These are phyloP conservation scores for Lamprologus lemairii DNA, from an alignment of 2,113 vertebrate genomes.

Conservation along the genomic window DNA sequence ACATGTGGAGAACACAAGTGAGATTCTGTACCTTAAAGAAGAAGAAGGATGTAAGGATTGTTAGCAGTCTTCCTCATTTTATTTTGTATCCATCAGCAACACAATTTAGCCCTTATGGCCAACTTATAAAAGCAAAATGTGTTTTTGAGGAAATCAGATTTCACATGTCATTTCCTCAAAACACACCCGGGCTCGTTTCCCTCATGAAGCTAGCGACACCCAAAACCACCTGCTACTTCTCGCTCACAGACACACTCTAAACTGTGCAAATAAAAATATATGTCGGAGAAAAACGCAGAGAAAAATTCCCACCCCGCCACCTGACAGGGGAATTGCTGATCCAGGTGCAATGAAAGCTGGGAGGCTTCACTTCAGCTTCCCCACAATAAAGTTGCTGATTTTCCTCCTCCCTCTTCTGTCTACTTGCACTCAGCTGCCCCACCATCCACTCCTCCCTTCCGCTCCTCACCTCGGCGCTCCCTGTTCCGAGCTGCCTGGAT, in stretches of 20 bases:
- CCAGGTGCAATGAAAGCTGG: constrained; percentile 22
- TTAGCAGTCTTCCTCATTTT: neutral
- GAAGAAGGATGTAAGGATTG: neutral
- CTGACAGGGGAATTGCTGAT: constrained; percentile 27
- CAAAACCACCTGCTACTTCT: constrained; percentile 46
- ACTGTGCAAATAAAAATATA: constrained; percentile 24
- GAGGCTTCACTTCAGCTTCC: neutral
- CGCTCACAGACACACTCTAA: neutral
- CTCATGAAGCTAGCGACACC: constrained; percentile 41
- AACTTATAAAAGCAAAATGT: neutral
- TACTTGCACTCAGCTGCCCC: neutral
- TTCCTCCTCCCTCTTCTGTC: neutral
- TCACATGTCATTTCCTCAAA: constrained; percentile 37
- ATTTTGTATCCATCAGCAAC: constrained; percentile 18
- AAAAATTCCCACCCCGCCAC: neutral
- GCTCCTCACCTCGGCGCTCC: constrained; percentile 11
- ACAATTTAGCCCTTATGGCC: neutral
- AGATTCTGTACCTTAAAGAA: neutral
- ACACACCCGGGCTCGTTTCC: constrained; percentile 13
- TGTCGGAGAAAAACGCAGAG: neutral
- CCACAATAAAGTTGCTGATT: constrained; percentile 5
- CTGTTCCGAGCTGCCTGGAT: constrained; percentile 21
- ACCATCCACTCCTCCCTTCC: neutral
- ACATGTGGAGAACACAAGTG: neutral
- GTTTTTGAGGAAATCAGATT: constrained; percentile 14